These are phyloP conservation scores for Drosophila teissieri DNA, from an alignment of 1,140 invertebrate species.

Conservation along the genomic window DNA sequence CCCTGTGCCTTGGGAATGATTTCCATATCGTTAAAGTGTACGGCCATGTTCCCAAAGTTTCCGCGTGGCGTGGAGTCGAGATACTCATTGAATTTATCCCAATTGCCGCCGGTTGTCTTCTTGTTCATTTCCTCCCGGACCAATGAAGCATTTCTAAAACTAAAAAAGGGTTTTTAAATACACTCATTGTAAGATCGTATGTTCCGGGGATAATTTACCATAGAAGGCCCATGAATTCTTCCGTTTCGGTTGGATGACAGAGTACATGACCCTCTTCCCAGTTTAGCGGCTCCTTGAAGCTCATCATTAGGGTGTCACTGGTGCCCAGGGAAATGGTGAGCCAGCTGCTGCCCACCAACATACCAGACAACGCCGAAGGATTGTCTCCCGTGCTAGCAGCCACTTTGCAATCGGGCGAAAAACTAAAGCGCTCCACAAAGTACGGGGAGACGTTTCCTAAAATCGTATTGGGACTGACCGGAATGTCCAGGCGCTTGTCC, in stretches of 20 bases:
- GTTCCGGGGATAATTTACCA: slow-evolving; percentile 87
- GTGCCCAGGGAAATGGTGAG: slow-evolving; percentile 96
- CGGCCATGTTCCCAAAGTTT: slow-evolving; percentile 95
- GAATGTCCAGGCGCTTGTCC: slow-evolving; percentile 88
- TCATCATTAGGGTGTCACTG: slow-evolving; percentile 95
- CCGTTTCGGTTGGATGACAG: slow-evolving; percentile 91
- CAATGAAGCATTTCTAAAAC: slow-evolving; percentile 97
- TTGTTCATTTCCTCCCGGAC: slow-evolving; percentile 94
- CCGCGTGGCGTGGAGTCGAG: slow-evolving; percentile 93
- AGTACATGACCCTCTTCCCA: slow-evolving; percentile 93
- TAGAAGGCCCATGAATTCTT: slow-evolving; percentile 94
- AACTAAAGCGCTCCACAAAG: slow-evolving; percentile 93
- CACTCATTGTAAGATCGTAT: background rate
- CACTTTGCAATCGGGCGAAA: slow-evolving; percentile 91
- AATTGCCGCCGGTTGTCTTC: slow-evolving; percentile 90
- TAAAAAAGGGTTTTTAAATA: slow-evolving; percentile 67
- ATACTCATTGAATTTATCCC: slow-evolving; percentile 94
- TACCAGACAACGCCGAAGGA: slow-evolving; percentile 93
- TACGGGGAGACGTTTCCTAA: slow-evolving; percentile 91
- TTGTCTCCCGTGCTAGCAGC: slow-evolving; percentile 98
- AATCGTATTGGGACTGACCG: slow-evolving; percentile 89
- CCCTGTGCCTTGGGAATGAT: slow-evolving; percentile 88
- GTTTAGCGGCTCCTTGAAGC: slow-evolving; percentile 88
- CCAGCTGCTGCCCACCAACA: slow-evolving; percentile 92
- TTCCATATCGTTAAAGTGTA: slow-evolving; percentile 94